Evolutionary conservation across 2,888 invertebrate species (phyloP).

Genomic region (Thecocarcelia acutangulata): DNA sequence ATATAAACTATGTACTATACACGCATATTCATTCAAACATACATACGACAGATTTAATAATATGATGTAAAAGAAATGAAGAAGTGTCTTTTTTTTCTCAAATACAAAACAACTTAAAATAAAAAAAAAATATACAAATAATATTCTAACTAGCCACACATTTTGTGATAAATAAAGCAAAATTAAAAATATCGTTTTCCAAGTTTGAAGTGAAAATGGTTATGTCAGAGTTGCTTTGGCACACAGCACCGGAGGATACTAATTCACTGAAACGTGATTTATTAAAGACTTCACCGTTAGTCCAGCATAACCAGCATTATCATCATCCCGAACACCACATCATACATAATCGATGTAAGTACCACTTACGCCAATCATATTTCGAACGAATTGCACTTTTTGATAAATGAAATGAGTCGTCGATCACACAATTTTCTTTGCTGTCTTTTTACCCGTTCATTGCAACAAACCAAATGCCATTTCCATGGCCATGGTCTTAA

Average conservation of each 20-base stretch:
- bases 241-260: constrained; percentile 80
- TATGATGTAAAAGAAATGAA: too few relatives aligned
- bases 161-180: constrained; percentile 4
- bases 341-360: constrained; percentile 81
- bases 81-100: too few relatives aligned
- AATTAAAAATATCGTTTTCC: constrained; percentile 45
- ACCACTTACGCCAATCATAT: not conserved
- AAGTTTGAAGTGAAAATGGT: constrained; percentile 78
- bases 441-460: too few relatives aligned
- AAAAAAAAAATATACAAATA: constrained; percentile 15
- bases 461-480: too few relatives aligned
- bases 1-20: too few relatives aligned
- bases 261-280: constrained; percentile 81
- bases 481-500: too few relatives aligned
- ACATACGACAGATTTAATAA: too few relatives aligned
- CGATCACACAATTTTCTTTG: too few relatives aligned
- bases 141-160: not conserved
- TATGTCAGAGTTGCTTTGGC: constrained; percentile 82
- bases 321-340: constrained; percentile 67
- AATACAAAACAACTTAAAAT: too few relatives aligned
- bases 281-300: constrained; percentile 77
- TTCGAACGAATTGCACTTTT: too few relatives aligned
- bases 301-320: constrained; percentile 70
- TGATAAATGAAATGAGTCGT: too few relatives aligned
- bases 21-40: too few relatives aligned